phyloP scores from a whole-genome alignment of 2,113 vertebrate species.

The Chionomys nivalis region DNA sequence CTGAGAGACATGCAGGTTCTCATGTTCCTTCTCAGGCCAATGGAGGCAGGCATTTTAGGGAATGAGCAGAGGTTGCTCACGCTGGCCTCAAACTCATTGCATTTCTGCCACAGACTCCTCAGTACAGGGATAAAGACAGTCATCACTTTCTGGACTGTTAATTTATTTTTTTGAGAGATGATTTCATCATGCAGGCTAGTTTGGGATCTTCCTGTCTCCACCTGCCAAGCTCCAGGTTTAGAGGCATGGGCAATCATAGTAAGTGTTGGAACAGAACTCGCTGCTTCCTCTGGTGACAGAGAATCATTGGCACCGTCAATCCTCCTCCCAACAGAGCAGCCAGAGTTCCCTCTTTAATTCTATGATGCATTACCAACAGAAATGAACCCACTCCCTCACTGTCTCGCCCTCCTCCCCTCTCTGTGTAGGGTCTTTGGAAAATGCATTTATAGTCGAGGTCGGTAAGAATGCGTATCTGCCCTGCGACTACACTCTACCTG shows the following conservation, averaged over 20 bases:
- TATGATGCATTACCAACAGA: background rate
- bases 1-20: background rate
- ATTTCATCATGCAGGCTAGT: background rate
- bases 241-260: background rate
- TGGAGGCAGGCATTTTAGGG: background rate
- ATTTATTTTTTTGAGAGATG: background rate
- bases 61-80: background rate
- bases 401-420: background rate
- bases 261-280: background rate
- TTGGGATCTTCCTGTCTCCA: background rate
- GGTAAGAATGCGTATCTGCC: constrained; percentile 87
- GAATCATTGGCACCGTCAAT: background rate
- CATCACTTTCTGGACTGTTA: background rate
- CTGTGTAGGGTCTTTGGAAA: constrained; percentile 62
- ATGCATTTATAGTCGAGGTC: background rate
- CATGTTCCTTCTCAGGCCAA: background rate
- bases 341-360: background rate
- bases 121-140: background rate
- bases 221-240: background rate
- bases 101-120: background rate
- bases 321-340: background rate
- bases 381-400: background rate
- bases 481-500: constrained; percentile 78
- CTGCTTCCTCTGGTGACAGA: background rate
- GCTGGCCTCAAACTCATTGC: background rate